These are phyloP conservation scores for Pitta sordida DNA, from an alignment of 2,113 vertebrate genomes.

Conservation along the genomic window DNA sequence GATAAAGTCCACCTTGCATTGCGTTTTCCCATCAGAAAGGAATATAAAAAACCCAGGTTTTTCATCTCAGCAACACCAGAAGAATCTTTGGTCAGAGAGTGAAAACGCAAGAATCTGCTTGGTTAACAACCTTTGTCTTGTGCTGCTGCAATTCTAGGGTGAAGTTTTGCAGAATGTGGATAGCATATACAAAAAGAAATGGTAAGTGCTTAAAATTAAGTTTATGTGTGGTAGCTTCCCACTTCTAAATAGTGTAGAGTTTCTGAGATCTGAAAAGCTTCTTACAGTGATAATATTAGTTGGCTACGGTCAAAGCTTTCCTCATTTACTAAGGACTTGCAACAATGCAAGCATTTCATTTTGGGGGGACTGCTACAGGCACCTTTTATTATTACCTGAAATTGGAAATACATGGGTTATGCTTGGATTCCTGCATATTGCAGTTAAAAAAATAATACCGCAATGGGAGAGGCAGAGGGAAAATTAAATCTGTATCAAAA, in stretches of 20 bases:
- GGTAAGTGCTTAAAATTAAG: conserved; percentile 28
- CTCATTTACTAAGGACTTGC: conserved; percentile 3
- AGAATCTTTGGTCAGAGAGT: conserved; percentile 75
- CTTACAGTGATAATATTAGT: not conserved
- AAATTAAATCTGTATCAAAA: conserved; percentile 40
- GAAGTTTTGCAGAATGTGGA: conserved; percentile 5
- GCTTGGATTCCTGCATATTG: not conserved
- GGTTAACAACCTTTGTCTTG: conserved; percentile 34
- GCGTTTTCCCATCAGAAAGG: conserved; percentile 44
- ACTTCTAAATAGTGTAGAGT: conserved; percentile 4
- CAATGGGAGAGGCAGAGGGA: conserved; percentile 12
- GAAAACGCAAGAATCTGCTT: conserved; percentile 50
- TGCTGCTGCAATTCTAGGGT: conserved; percentile 17
- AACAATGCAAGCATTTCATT: not conserved
- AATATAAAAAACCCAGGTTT: conserved; percentile 10
- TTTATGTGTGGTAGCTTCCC: conserved; percentile 19
- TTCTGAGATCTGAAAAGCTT: conserved; percentile 37
- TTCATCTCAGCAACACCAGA: conserved; percentile 49
- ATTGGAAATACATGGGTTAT: not conserved
- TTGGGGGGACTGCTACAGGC: conserved; percentile 19
- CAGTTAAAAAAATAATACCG: not conserved
- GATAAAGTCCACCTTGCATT: conserved; percentile 52
- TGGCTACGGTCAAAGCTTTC: not conserved
- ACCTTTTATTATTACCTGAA: not conserved
- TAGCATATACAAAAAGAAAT: not conserved